A percentile compares a stretch with the other conserved stretches of the same genome.
phyloP scores from a whole-genome alignment of 2,888 invertebrate species.

The Trisateles emortualis region DNA sequence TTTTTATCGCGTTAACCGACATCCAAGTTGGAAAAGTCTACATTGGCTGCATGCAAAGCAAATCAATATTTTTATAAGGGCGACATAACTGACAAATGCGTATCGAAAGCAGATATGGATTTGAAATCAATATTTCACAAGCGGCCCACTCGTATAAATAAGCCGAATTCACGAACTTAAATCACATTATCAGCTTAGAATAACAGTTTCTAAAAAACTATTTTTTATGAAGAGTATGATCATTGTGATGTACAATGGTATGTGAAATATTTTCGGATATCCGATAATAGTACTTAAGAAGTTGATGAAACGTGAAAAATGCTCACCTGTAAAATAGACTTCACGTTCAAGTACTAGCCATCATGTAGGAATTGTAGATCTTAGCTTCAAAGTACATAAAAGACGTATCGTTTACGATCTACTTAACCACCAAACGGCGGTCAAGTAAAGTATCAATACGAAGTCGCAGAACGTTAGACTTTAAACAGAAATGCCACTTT shows the following conservation, averaged over 20 bases:
- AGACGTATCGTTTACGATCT: constrained; percentile 23
- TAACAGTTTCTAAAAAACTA: neutral
- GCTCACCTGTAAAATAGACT: too few species aligned
- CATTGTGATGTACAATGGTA: too few species aligned
- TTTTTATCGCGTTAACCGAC: too few species aligned
- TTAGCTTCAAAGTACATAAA: constrained; percentile 18
- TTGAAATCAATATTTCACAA: constrained; percentile 30
- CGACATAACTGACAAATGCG: neutral
- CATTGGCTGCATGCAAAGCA: too few species aligned
- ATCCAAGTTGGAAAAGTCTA: too few species aligned
- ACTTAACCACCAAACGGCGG: neutral
- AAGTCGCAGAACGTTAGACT: constrained; percentile 15
- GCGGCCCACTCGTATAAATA: constrained; percentile 16
- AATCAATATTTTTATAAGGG: neutral
- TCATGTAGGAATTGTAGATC: too few species aligned
- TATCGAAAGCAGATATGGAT: constrained; percentile 18
- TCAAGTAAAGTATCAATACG: constrained; percentile 10
- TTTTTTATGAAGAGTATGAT: too few species aligned
- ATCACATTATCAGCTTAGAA: neutral
- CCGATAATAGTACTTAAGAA: too few species aligned
- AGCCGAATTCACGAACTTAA: constrained; percentile 15
- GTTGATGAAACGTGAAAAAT: too few species aligned
- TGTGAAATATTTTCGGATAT: too few species aligned
- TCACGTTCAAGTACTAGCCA: too few species aligned
- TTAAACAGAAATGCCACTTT: constrained; percentile 30